These are phyloP conservation scores for Oplegnathus fasciatus DNA, from an alignment of 2,113 vertebrate species.

Conservation along the genomic window DNA sequence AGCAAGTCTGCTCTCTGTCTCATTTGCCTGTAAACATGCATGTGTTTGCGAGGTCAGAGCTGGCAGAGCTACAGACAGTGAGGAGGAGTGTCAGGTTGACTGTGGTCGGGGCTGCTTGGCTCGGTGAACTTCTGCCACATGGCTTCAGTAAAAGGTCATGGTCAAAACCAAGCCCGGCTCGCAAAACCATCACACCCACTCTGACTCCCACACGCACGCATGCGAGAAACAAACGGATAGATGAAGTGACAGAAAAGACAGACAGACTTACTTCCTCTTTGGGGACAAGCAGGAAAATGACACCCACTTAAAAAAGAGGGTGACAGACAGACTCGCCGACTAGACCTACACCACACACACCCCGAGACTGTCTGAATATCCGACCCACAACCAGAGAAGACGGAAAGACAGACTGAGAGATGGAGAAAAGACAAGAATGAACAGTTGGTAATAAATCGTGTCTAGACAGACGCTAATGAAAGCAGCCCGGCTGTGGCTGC, in stretches of 20 bases:
- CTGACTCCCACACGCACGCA: slow-evolving; percentile 50
- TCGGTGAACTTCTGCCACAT: slow-evolving; percentile 74
- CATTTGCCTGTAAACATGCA: slow-evolving; percentile 54
- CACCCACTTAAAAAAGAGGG: slow-evolving; percentile 56
- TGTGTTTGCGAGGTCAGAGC: slow-evolving; percentile 40
- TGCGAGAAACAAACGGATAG: slow-evolving; percentile 9
- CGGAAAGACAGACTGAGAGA: slow-evolving; percentile 38
- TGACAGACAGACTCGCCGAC: slow-evolving; percentile 57
- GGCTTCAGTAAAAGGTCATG: slow-evolving; percentile 80
- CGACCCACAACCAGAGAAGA: slow-evolving; percentile 42
- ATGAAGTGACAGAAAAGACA: slow-evolving; percentile 49
- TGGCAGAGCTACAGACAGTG: slow-evolving; percentile 65
- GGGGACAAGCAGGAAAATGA: slow-evolving; percentile 50
- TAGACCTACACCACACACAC: slow-evolving; percentile 16
- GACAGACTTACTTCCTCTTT: slow-evolving; percentile 60
- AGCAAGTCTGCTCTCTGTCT: slow-evolving; percentile 55
- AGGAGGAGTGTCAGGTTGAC: slow-evolving; percentile 62
- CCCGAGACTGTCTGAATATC: slow-evolving; percentile 40
- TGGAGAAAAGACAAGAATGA: slow-evolving; percentile 54
- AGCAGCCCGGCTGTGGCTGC: slow-evolving; percentile 51
- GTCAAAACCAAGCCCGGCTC: slow-evolving; percentile 68
- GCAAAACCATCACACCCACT: slow-evolving; percentile 68
- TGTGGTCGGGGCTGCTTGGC: slow-evolving; percentile 66
- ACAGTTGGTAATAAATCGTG: slow-evolving; percentile 72
- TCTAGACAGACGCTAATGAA: slow-evolving; percentile 78